Conservation (phyloP, 2,113 vertebrate species). For the Glareola pratincola region DNA sequence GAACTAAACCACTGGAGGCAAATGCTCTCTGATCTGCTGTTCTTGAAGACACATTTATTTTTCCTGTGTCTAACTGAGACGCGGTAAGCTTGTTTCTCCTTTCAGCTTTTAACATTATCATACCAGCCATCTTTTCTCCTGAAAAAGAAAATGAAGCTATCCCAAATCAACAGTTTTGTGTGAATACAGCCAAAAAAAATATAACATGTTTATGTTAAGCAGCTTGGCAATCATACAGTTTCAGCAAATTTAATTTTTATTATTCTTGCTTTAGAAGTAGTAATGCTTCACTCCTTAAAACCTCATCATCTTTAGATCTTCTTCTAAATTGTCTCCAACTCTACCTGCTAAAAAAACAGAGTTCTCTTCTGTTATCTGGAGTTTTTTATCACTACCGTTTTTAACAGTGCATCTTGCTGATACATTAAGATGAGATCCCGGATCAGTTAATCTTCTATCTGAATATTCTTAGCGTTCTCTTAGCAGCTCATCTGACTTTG, state of each 20-base stretch:
- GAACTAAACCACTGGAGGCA: background rate
- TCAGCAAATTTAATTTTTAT: background rate
- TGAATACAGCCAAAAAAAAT: background rate
- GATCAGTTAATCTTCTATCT: background rate
- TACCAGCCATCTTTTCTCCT: background rate
- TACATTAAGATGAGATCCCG: background rate
- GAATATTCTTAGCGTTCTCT: background rate
- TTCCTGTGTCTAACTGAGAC: background rate
- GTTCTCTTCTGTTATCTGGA: background rate
- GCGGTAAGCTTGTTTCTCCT: background rate
- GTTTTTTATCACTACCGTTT: background rate
- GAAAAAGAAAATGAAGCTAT: background rate
- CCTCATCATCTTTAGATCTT: background rate
- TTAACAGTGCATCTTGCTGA: background rate
- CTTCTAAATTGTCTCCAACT: background rate
- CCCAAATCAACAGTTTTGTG: background rate
- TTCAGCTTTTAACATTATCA: background rate
- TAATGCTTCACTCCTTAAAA: background rate
- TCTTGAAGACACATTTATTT: background rate
- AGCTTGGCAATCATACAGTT: background rate
- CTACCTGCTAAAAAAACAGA: background rate
- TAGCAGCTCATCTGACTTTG: background rate
- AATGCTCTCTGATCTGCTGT: background rate
- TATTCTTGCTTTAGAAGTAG: background rate
- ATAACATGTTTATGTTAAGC: background rate